These are phyloP conservation scores for Chanos chanos DNA, from an alignment of 2,797 vertebrate species.

Conservation along the genomic window DNA sequence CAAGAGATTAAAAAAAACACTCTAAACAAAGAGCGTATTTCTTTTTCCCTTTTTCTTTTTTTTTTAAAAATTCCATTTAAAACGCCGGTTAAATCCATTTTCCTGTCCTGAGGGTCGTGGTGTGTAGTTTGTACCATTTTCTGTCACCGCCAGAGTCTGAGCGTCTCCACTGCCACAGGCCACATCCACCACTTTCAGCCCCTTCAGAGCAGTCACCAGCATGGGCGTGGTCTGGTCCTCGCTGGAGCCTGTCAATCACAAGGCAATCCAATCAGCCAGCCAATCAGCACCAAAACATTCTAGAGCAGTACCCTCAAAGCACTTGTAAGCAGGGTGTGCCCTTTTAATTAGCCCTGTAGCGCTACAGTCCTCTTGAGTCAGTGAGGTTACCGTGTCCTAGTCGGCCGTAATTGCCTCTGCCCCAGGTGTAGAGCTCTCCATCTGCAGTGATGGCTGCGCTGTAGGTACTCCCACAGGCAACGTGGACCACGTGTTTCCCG, in stretches of 20 bases:
- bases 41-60: too few species aligned
- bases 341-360: too few species aligned
- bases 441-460: constrained; percentile 93
- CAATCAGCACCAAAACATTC: background rate
- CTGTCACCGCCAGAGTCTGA: constrained; percentile 94
- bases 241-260: constrained; percentile 85
- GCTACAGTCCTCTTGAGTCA: too few species aligned
- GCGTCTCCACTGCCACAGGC: constrained; percentile 96
- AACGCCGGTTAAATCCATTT: background rate
- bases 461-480: constrained; percentile 95
- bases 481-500: constrained; percentile 89
- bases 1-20: background rate
- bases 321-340: too few species aligned
- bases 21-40: background rate
- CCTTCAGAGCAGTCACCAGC: constrained; percentile 91
- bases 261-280: background rate
- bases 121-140: constrained; percentile 80
- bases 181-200: constrained; percentile 91
- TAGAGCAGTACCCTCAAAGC: too few species aligned
- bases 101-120: background rate
- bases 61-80: too few species aligned
- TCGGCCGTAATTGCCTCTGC: constrained; percentile 93
- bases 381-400: constrained; percentile 88
- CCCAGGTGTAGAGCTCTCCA: constrained; percentile 96
- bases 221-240: constrained; percentile 95